phyloP scores from a whole-genome alignment of 2,888 invertebrate species.

The Standfussiana lucernea region DNA sequence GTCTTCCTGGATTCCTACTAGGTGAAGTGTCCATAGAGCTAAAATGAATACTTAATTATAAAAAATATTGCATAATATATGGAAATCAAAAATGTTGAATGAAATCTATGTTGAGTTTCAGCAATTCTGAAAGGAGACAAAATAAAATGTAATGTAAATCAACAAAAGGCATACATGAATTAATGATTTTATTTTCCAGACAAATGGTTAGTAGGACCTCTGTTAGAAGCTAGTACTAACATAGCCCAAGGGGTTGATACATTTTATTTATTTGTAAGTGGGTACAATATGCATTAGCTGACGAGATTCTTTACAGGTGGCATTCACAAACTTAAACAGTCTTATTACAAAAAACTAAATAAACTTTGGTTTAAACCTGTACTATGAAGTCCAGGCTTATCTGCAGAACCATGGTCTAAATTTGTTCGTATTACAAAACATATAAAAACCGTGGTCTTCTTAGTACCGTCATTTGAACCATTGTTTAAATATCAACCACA shows the following conservation, averaged over 20 bases:
- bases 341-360: no score
- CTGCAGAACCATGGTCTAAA: no score
- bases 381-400: no score
- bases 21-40: not conserved
- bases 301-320: not conserved
- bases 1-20: constrained; percentile 48
- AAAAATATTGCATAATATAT: not conserved
- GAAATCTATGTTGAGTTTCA: not conserved
- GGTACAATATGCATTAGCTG: not conserved
- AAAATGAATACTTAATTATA: not conserved
- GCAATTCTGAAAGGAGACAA: not conserved
- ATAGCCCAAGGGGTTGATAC: not conserved
- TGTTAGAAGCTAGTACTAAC: not conserved
- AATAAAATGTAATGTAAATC: not conserved
- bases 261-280: not conserved
- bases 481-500: no score
- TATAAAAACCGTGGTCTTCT: no score
- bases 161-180: not conserved
- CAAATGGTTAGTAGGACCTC: not conserved
- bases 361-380: no score
- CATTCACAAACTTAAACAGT: not conserved
- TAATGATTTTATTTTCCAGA: not conserved
- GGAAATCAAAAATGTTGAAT: not conserved
- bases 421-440: no score
- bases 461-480: no score